These are phyloP conservation scores for Pachyseris speciosa DNA, from an alignment of 64 coral and sea anemone genomes.

Conservation along the genomic window DNA sequence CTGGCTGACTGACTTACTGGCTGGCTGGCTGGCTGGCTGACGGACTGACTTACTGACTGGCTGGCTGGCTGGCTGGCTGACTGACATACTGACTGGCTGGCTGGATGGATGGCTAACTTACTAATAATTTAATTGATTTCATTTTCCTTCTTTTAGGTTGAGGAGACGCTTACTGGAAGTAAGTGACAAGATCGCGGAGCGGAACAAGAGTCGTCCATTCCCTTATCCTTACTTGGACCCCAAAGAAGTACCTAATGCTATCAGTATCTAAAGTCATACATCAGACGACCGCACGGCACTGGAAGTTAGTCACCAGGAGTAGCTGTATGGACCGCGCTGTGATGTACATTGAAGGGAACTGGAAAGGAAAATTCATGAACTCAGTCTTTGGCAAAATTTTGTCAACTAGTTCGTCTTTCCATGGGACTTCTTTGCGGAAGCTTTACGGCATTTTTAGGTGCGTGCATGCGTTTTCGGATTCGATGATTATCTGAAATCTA, in stretches of 20 bases:
- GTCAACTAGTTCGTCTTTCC: no score
- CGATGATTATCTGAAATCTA: no score
- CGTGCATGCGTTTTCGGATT: no score
- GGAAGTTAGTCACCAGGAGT: background rate
- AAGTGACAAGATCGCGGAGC: constrained; percentile 74
- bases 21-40: no score
- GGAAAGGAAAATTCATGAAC: background rate
- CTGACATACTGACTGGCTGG: background rate
- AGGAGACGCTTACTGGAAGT: constrained; percentile 78
- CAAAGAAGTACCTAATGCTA: constrained; percentile 96
- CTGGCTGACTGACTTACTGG: no score
- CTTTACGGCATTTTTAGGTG: no score
- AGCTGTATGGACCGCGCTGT: background rate
- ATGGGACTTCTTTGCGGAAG: no score
- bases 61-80: no score
- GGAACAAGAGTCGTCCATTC: constrained; percentile 87
- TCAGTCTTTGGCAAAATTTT: background rate
- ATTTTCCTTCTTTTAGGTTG: constrained; percentile 49
- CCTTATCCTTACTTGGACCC: constrained; percentile 96
- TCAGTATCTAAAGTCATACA: constrained; percentile 80
- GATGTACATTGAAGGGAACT: background rate
- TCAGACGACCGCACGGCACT: background rate
- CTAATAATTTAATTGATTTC: background rate
- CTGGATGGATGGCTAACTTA: background rate
- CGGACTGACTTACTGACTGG: no score